Percentiles rank a stretch among this genome's conserved stretches.
phyloP scores from a whole-genome alignment of 1,140 invertebrate genomes.

The Venturia canescens region DNA sequence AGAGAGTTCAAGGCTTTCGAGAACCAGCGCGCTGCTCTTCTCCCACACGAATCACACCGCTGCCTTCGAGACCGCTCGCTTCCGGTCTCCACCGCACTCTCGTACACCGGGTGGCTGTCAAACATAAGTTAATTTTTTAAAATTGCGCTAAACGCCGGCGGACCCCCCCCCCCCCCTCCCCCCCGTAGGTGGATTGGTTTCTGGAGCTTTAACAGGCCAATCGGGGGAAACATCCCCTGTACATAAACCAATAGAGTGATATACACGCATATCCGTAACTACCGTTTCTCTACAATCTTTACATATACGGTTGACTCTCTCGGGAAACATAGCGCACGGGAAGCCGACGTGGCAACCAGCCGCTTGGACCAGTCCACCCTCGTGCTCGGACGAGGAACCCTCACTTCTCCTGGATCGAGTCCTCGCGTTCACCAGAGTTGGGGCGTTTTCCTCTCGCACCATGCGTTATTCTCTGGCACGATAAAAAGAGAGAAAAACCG shows the following conservation, averaged over 20 bases:
- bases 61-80: neutral
- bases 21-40: neutral
- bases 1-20: neutral
- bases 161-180: too few relatives aligned
- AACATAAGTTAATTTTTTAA: constrained; percentile 73
- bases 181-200: constrained; percentile 66
- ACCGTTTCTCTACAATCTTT: constrained; percentile 1
- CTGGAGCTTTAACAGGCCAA: constrained; percentile 67
- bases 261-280: neutral
- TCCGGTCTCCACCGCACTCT: neutral
- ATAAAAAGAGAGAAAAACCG: neutral
- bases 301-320: constrained; percentile 19
- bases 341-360: constrained; percentile 39
- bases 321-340: constrained; percentile 31
- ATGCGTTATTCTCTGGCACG: constrained; percentile 6
- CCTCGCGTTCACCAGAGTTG: neutral
- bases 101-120: constrained; percentile 57
- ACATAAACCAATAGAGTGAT: neutral
- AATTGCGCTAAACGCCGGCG: constrained; percentile 66
- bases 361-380: constrained; percentile 29
- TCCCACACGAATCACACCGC: neutral
- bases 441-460: constrained; percentile 1
- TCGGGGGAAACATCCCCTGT: constrained; percentile 62
- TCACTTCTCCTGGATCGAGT: constrained; percentile 48
- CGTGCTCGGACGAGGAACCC: constrained; percentile 37